phyloP scores from a whole-genome alignment of 2,888 invertebrate species.

The Conus canariensis region DNA sequence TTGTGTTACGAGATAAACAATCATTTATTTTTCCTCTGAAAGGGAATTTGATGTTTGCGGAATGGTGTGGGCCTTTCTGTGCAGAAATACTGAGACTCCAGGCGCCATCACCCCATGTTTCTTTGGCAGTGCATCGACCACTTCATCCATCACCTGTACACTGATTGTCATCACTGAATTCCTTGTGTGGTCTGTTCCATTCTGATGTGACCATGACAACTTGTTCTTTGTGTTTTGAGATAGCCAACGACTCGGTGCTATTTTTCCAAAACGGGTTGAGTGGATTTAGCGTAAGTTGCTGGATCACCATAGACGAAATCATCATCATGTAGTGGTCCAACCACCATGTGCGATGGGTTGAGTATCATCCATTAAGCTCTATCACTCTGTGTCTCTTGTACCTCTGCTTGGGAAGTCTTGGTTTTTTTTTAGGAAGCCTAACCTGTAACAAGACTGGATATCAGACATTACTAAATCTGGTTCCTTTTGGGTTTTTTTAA shows the following conservation, averaged over 20 bases:
- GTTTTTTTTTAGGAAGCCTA: background rate
- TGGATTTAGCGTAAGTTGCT: slow-evolving; percentile 38
- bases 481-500: background rate
- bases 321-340: slow-evolving; percentile 5
- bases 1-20: background rate
- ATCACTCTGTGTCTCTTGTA: background rate
- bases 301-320: slow-evolving; percentile 27
- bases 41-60: background rate
- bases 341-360: background rate
- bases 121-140: background rate
- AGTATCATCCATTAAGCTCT: background rate
- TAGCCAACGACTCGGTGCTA: slow-evolving; percentile 46
- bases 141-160: background rate
- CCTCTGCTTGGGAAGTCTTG: background rate
- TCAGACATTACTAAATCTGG: background rate
- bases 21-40: background rate
- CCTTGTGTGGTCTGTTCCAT: background rate
- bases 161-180: background rate
- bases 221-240: slow-evolving; percentile 38
- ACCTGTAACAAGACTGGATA: background rate
- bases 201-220: slow-evolving; percentile 25
- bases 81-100: background rate
- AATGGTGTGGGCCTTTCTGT: background rate
- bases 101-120: slow-evolving; percentile 28
- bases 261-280: slow-evolving; percentile 44